These are phyloP conservation scores for Hymenochirus boettgeri DNA, from an alignment of 2,113 vertebrate species.

Conservation along the genomic window DNA sequence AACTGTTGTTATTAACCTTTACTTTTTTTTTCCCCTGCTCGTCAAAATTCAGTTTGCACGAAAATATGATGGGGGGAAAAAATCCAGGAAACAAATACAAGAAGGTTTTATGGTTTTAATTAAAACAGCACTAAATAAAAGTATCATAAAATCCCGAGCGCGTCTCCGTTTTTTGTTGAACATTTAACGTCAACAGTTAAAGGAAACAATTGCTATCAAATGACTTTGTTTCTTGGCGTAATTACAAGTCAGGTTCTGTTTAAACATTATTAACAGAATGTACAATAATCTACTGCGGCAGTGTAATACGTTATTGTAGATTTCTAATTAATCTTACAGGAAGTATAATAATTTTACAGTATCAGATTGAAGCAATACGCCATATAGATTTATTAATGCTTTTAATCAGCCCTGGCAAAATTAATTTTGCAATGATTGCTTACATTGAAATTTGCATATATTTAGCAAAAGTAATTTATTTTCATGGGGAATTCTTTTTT, in stretches of 20 bases:
- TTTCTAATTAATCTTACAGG: slow-evolving; percentile 99
- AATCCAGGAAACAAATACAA: slow-evolving; percentile 70
- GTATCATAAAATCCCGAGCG: slow-evolving; percentile 67
- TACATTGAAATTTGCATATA: slow-evolving; percentile 99
- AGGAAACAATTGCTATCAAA: slow-evolving; percentile 89
- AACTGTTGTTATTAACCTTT: slow-evolving; percentile 79
- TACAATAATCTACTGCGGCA: slow-evolving; percentile 97
- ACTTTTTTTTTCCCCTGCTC: slow-evolving; percentile 68
- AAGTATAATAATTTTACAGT: slow-evolving; percentile 98
- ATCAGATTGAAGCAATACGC: slow-evolving; percentile 98
- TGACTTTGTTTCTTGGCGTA: slow-evolving; percentile 84
- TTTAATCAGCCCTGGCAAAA: slow-evolving; percentile 99
- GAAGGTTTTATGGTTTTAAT: slow-evolving; percentile 69
- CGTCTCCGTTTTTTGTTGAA: slow-evolving; percentile 68
- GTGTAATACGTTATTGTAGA: slow-evolving; percentile 97
- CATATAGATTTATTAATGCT: slow-evolving; percentile 99
- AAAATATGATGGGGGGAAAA: slow-evolving; percentile 57
- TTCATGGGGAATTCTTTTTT: slow-evolving; percentile 94
- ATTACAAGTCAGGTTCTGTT: slow-evolving; percentile 97
- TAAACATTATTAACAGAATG: slow-evolving; percentile 97
- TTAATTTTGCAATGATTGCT: slow-evolving; percentile 99
- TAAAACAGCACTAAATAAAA: slow-evolving; percentile 72
- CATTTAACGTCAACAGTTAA: slow-evolving; percentile 76
- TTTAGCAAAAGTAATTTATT: slow-evolving; percentile 97
- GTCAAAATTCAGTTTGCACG: slow-evolving; percentile 68